Conservation (phyloP, 2,888 invertebrate genomes). For the Phortica magna region DNA sequence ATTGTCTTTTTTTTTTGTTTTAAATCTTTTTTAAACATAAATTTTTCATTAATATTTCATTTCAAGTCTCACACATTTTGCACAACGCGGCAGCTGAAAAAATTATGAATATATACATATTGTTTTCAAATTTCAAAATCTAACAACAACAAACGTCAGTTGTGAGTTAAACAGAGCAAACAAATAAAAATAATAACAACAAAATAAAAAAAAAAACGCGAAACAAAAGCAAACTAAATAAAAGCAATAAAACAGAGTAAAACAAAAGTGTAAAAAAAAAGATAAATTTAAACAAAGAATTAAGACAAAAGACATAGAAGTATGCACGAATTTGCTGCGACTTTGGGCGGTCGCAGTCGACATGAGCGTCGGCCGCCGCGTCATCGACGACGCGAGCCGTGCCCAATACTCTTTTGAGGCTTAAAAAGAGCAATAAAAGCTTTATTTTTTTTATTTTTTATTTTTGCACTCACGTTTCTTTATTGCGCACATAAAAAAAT, state of each 20-base stretch:
- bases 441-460: not conserved
- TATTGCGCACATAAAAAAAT: not conserved
- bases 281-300: not conserved
- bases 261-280: conserved; percentile 6
- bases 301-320: not conserved
- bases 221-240: conserved; percentile 10
- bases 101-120: not conserved
- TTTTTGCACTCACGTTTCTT: conserved; percentile 15
- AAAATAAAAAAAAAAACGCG: not conserved
- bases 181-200: not conserved
- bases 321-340: not conserved
- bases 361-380: not conserved
- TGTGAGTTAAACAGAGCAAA: conserved; percentile 16
- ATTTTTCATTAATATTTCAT: not conserved
- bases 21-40: no score
- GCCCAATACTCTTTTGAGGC: not conserved
- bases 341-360: not conserved
- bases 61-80: not conserved
- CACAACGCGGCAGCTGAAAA: not conserved
- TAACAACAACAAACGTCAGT: not conserved
- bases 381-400: not conserved
- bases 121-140: conserved; percentile 13
- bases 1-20: no score
- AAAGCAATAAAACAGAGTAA: not conserved
- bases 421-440: conserved; percentile 22